A percentile compares a stretch with the other conserved stretches of the same genome.
Evolutionary conservation across 1,140 invertebrate genomes (phyloP).

Genomic region (Conus betulinus): DNA sequence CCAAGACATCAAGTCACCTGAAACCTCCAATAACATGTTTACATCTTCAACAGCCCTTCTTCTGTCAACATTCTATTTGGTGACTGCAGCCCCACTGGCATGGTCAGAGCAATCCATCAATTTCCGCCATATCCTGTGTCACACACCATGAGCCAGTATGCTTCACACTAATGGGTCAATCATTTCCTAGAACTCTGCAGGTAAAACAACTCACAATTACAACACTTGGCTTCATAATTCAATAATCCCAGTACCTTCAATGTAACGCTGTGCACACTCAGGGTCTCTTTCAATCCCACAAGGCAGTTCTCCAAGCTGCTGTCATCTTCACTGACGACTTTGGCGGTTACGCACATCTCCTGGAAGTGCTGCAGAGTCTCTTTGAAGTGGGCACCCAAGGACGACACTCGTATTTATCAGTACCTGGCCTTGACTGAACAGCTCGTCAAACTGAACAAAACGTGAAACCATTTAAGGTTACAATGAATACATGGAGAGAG

Average conservation of each 20-base stretch:
- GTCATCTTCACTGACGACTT: constrained; percentile 50
- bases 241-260: too few species aligned
- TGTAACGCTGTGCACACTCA: neutral
- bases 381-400: constrained; percentile 52
- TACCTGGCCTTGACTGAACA: constrained; percentile 53
- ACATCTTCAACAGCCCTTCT: too few species aligned
- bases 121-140: too few species aligned
- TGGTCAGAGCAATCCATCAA: too few species aligned
- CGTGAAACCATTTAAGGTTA: too few species aligned
- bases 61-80: neutral
- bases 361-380: constrained; percentile 57
- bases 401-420: constrained; percentile 53
- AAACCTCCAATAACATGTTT: too few species aligned
- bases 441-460: constrained; percentile 60
- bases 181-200: too few species aligned
- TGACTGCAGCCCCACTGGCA: too few species aligned
- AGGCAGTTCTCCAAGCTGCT: constrained; percentile 64
- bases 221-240: neutral
- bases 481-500: neutral
- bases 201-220: too few species aligned
- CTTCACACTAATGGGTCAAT: too few species aligned
- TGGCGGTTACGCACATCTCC: constrained; percentile 52
- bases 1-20: too few species aligned
- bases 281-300: constrained; percentile 44
- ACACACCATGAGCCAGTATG: too few species aligned